Evolutionary conservation across 2,888 invertebrate genomes (phyloP), one percentile per base, ranked within the genome.

Genomic region (Drosophila multiciliata): DNA sequence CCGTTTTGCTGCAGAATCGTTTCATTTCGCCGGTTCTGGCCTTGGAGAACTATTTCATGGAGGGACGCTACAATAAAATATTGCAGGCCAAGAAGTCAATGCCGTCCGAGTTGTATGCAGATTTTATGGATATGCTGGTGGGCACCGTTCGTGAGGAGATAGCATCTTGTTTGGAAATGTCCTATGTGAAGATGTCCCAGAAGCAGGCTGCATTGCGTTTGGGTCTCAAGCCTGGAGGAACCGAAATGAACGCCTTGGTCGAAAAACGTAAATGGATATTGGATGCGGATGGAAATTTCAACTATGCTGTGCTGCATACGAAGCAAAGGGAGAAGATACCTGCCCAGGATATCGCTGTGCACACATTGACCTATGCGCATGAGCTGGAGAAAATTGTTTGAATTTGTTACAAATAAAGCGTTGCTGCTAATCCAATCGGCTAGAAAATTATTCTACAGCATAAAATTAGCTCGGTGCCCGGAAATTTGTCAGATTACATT

Each of bases 401-500:
- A 86, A 67, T 60, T 73, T 64, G 20, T 32, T 54, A 38, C 49
- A 60, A 71, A 66, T 63, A 70, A 81, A 76, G 66, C 70, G 66
- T 74, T 66, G 32, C 62, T 59, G n/a, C 48, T 80, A 77, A 83
- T 82, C 76, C 72, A 59, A 66, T 68, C 57, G 73, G 17, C 54
- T 71, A 62, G 58, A 67, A 80, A 80, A 86, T 82, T 20, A 71
- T 52, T 52, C 23, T 62, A 55, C 26, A 48, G 70, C 64, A 60
- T 62, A 48, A 52, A 48, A 52, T 68, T 63, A 52, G 42, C 40
- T 57, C 20, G 42, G 8, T 61, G 48, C 53, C 60, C 60, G 63
- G 66, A 87, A 87, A 88, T 88, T 88, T 88, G 87, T 88, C 87
- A 89, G 87, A 85, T 90, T 88, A 78, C 68, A 89, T 89, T 87